These are phyloP conservation scores for Kryptolebias ocellatus DNA, from an alignment of 2,797 vertebrate species.

Conservation along the genomic window DNA sequence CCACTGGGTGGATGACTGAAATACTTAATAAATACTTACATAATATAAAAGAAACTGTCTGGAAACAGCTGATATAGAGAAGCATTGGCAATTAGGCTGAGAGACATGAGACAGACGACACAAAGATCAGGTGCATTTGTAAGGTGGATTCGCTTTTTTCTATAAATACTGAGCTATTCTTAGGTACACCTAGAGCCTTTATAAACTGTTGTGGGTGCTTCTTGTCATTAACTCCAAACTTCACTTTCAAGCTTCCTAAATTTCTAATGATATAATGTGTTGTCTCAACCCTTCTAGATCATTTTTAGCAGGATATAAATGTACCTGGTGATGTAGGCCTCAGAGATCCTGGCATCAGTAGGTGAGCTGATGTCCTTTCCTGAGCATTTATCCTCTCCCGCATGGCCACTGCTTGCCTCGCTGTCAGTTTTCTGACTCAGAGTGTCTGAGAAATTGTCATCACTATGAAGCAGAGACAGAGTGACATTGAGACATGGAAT, in stretches of 20 bases:
- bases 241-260: background rate
- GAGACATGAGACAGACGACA: constrained; percentile 26
- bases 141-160: background rate
- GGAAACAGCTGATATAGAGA: constrained; percentile 11
- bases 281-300: background rate
- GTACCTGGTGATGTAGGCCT: constrained; percentile 89
- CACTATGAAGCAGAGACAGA: constrained; percentile 79
- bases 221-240: background rate
- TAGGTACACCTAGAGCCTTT: background rate
- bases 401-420: constrained; percentile 94
- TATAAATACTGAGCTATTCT: background rate
- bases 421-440: constrained; percentile 98
- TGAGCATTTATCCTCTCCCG: constrained; percentile 91
- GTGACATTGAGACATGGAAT: constrained; percentile 46
- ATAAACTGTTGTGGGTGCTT: background rate
- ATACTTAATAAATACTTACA: constrained; percentile 37
- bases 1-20: constrained; percentile 19
- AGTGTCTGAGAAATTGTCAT: constrained; percentile 96
- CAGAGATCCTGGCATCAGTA: constrained; percentile 88
- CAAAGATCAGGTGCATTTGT: constrained; percentile 2
- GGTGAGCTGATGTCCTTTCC: constrained; percentile 92
- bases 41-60: constrained; percentile 21
- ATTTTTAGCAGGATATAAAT: constrained; percentile 6
- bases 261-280: background rate
- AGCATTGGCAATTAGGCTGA: constrained; percentile 8